A percentile compares a stretch with the other conserved stretches of the same genome.
Conservation (phyloP, 2,888 invertebrate genomes). For the Hermaeophaga mercurialis region DNA sequence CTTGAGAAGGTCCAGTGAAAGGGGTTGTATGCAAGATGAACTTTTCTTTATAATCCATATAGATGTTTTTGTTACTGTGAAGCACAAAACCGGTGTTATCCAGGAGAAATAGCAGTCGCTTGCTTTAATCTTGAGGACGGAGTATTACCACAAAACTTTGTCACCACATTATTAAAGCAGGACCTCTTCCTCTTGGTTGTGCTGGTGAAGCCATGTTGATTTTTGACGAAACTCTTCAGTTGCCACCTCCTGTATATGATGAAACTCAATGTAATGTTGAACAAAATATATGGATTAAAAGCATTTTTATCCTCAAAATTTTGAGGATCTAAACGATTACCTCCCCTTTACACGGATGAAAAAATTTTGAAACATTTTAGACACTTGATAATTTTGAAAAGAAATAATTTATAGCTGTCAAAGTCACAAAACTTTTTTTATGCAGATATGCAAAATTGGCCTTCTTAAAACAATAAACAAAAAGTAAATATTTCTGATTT, state of each 20-base stretch:
- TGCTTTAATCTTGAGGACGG: slow-evolving; percentile 45
- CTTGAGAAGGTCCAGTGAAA: slow-evolving; percentile 28
- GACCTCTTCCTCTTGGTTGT: slow-evolving; percentile 56
- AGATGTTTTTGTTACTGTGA: slow-evolving; percentile 41
- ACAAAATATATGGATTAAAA: slow-evolving; percentile 56
- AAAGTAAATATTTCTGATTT: too few species aligned
- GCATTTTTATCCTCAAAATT: slow-evolving; percentile 50
- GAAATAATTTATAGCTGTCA: too few species aligned
- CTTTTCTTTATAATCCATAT: slow-evolving; percentile 44
- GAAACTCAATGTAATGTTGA: slow-evolving; percentile 49
- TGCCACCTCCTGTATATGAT: slow-evolving; percentile 56
- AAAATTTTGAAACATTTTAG: slow-evolving; percentile 48
- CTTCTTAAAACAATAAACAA: too few species aligned
- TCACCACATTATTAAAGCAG: slow-evolving; percentile 43
- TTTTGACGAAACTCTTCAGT: slow-evolving; percentile 57
- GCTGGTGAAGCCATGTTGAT: slow-evolving; percentile 56
- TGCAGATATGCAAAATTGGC: too few species aligned
- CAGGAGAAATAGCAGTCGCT: slow-evolving; percentile 44
- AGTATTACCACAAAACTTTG: slow-evolving; percentile 41
- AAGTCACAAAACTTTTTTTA: too few species aligned
- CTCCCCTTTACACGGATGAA: slow-evolving; percentile 42
- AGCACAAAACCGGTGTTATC: slow-evolving; percentile 33
- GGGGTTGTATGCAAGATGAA: slow-evolving; percentile 35
- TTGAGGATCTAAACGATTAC: slow-evolving; percentile 31
- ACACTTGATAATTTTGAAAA: slow-evolving; percentile 46